Base-by-base conservation (phyloP, 2,888 invertebrate species). In the Agriopis leucophaearia region DNA sequence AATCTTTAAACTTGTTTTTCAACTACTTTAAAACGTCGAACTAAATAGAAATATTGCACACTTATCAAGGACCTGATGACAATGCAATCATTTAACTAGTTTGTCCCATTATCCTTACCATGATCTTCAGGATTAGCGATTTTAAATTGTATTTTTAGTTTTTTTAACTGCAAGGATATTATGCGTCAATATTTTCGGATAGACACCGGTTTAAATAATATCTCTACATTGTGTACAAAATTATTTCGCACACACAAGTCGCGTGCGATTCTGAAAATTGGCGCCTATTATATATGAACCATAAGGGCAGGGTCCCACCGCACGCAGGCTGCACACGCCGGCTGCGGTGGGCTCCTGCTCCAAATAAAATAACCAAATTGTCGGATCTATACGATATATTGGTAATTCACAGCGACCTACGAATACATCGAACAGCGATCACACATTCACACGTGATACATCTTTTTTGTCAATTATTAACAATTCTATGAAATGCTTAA, bases 401-500 rank as follows among this genome's bases (percentile, higher is more conserved):
- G 51, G 27, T 44, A 42, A 38, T 54, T 27, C 27, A 42, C 55
- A 55, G n/a, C 55, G 42, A 55, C 36, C 15, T 57, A 47, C 36
- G 45, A 15, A 48, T 40, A 58, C 36, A 48, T 36, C 42, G 55
- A 27, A 15, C 16, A 64, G 38, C 57, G 44, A 51, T 50, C 12
- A 44, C n/a, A 48, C 15, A 54, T 40, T 16, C 18, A 56, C 16
- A 47, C 12, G 4, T 12, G 8, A 51, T 4, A 47, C 40, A 54
- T 36, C 2, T 52, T 36, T 57, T 12, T 35, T 58, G 42, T 13
- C 44, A 44, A 56, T 61, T 56, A 60, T 61, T 48, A 60, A 58
- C 48, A 60, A 48, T 16, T 51, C 8, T 40, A 66, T 36, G 50
- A 69, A 57, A 61, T 61, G 67, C 63, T 42, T 56, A 15, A 58